Evolutionary conservation across 2,888 invertebrate species (phyloP).

Genomic region (Biston betularia): DNA sequence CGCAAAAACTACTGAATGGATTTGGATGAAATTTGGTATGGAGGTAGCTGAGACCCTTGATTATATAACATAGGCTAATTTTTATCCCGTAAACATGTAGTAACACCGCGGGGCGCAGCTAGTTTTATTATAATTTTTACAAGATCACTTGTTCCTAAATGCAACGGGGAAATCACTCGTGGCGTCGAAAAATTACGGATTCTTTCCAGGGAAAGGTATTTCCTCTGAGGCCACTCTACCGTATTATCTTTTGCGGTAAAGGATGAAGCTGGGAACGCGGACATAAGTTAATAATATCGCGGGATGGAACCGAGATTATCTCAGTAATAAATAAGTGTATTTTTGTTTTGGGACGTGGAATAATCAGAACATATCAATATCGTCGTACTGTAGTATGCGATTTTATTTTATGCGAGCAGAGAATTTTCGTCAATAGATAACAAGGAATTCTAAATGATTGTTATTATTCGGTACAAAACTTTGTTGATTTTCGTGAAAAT

Average conservation of each 20-base stretch:
- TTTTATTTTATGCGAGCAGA: too few species aligned
- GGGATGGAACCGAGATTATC: constrained; percentile 37
- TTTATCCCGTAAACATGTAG: too few species aligned
- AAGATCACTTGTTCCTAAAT: constrained; percentile 57
- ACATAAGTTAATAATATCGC: constrained; percentile 41
- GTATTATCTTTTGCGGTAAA: constrained; percentile 48
- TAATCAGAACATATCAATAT: constrained; percentile 10
- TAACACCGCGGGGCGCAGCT: too few species aligned
- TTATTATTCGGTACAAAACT: too few species aligned
- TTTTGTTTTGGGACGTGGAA: constrained; percentile 22
- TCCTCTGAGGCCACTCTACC: constrained; percentile 58
- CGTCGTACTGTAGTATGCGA: background rate
- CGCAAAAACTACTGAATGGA: too few species aligned
- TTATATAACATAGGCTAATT: too few species aligned
- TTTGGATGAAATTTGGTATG: too few species aligned
- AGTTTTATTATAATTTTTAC: constrained; percentile 36
- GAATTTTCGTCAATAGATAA: too few species aligned
- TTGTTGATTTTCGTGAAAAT: too few species aligned
- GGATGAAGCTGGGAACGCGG: constrained; percentile 28
- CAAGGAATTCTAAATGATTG: too few species aligned
- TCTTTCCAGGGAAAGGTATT: constrained; percentile 56
- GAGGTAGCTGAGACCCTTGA: too few species aligned
- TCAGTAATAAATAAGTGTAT: constrained; percentile 36
- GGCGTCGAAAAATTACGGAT: constrained; percentile 57
- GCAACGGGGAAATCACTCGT: constrained; percentile 64